Conservation (phyloP, 1,140 invertebrate species). For the Temnothorax curvispinosus region DNA sequence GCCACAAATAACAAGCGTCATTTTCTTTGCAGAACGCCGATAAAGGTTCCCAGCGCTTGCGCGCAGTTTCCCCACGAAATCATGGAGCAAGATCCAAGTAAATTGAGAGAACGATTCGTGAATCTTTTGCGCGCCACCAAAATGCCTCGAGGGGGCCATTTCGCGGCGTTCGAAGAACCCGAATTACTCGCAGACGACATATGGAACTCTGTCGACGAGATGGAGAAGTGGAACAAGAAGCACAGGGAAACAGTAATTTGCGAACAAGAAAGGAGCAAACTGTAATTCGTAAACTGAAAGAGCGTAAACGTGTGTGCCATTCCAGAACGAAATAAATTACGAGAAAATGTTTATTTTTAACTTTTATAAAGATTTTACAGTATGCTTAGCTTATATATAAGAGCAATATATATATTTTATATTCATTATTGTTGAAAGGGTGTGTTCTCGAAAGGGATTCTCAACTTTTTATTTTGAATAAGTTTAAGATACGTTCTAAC, state of each 20-base stretch:
- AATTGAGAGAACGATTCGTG: conserved; percentile 2
- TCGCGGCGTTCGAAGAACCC: conserved; percentile 3
- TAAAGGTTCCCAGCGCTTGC: conserved; percentile 1
- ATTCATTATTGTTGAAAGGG: neutral
- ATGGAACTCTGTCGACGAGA: neutral
- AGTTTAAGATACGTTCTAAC: no score
- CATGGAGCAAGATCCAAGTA: no score
- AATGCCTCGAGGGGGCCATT: conserved; percentile 36
- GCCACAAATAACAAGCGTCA: neutral
- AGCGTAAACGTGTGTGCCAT: neutral
- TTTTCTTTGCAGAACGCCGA: neutral
- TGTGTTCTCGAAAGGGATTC: no score
- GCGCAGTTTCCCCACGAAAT: conserved; percentile 15
- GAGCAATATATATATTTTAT: neutral
- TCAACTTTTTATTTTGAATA: neutral
- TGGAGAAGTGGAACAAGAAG: neutral
- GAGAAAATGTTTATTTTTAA: neutral
- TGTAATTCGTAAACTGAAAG: neutral
- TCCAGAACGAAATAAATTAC: neutral
- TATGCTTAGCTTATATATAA: neutral
- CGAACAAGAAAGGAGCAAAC: neutral
- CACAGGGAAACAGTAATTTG: neutral
- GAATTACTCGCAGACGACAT: conserved; percentile 26
- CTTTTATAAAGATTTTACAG: neutral
- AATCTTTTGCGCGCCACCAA: conserved; percentile 28